These are phyloP conservation scores for Lithophane ornitopus DNA, from an alignment of 2,888 invertebrate genomes.

Conservation along the genomic window DNA sequence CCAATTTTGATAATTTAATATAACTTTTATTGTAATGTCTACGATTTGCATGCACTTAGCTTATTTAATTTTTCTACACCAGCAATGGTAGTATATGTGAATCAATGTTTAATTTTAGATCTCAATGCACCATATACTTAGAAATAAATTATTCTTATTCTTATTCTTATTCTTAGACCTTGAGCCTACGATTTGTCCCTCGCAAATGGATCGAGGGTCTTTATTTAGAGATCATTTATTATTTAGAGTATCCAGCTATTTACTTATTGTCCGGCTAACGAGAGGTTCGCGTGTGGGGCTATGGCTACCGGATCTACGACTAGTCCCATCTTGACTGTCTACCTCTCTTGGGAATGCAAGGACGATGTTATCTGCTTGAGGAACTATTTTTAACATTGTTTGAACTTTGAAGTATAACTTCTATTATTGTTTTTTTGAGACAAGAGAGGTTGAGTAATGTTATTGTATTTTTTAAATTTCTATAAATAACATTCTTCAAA, in stretches of 20 bases:
- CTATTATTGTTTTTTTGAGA: not conserved
- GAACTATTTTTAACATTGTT: constrained; percentile 6
- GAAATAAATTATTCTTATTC: too few species aligned
- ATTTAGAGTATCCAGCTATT: constrained; percentile 68
- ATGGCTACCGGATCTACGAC: constrained; percentile 58
- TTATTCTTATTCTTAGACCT: too few species aligned
- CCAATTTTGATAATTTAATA: too few species aligned
- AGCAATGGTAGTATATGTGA: too few species aligned
- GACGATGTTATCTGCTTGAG: constrained; percentile 5
- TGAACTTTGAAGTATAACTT: not conserved
- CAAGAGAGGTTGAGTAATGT: not conserved
- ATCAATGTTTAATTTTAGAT: too few species aligned
- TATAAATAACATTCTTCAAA: not conserved
- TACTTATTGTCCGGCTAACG: constrained; percentile 74
- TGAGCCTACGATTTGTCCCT: constrained; percentile 44
- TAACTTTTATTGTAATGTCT: too few species aligned
- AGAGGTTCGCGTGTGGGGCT: constrained; percentile 76
- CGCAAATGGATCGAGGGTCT: constrained; percentile 31
- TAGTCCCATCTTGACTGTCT: constrained; percentile 66
- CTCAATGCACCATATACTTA: too few species aligned
- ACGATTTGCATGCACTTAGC: too few species aligned
- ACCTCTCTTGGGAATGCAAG: constrained; percentile 50
- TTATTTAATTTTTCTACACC: too few species aligned
- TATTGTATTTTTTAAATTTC: too few species aligned
- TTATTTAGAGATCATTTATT: constrained; percentile 68